Evolutionary conservation across 2,888 invertebrate genomes (phyloP), one percentile per base, ranked within the genome.

Genomic region (Lamellibrachia columna): DNA sequence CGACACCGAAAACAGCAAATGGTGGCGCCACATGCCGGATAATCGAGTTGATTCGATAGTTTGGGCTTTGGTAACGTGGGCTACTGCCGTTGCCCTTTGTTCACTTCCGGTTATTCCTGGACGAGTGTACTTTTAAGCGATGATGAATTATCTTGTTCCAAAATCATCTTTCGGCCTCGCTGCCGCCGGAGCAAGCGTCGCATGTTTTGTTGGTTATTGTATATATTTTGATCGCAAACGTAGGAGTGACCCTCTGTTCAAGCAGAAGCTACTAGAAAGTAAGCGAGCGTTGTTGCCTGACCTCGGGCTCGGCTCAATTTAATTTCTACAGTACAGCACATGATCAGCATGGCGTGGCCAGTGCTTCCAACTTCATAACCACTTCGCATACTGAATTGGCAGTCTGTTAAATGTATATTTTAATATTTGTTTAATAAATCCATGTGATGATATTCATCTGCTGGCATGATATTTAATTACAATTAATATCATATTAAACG

Each of bases 151-250:
- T 75, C 75, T 75, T 22, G 75, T 94, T 90, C 93, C 94, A 8
- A 94, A 93, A 93, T 94, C 95, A 90, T 93, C 95, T 15, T 93
- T 96, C 28, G 95, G 96, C 22, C 98, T 98, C 95, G 98, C 98
- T 95, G 99, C 98, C 94, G 98, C 98, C 93, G 99, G 99, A 93
- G 98, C 99, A 95, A 98, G 98, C 94, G 94, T 95, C 22, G 75
- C 75, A 93, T 97, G 99, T 95, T 98, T 99, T 96, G 97, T 99
- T 95, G 99, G 99, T 93, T 99, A 99, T 97, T 99, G 99, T 97
- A 98, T 99, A 96, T 99, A 99, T 97, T 99, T 99, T 97, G 99
- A 99, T 97, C 98, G 98, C 96, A 98, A 99, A 97, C 97, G 99
- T 95, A 98, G 99, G 95, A 98, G 97, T 96, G 99, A 99, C 97